Evolutionary conservation across 2,113 vertebrate species (phyloP).

Genomic region (Rhegmatorhina hoffmannsi): DNA sequence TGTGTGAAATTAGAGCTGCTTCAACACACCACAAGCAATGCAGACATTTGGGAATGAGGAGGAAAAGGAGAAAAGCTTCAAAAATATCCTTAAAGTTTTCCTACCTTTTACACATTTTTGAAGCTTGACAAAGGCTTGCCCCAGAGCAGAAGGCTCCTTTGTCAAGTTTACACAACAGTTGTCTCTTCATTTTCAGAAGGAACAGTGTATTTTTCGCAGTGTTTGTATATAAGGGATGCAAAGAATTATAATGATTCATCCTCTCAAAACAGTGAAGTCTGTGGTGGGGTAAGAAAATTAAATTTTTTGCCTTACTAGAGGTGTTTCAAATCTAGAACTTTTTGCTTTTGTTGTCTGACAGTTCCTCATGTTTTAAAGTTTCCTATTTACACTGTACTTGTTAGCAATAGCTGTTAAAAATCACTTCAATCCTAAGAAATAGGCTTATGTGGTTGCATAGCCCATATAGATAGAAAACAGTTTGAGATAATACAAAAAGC

Average conservation of each 20-base stretch:
- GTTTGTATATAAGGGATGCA: background rate
- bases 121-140: background rate
- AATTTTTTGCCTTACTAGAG: background rate
- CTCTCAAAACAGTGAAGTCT: background rate
- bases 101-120: background rate
- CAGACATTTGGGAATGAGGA: background rate
- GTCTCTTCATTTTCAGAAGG: background rate
- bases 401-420: background rate
- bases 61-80: background rate
- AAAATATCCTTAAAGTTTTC: background rate
- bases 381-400: background rate
- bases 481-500: background rate
- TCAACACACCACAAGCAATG: background rate
- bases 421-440: background rate
- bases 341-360: background rate
- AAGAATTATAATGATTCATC: background rate
- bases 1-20: background rate
- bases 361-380: background rate
- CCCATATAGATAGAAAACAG: background rate
- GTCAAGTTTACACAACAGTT: background rate
- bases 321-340: background rate
- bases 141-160: background rate
- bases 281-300: background rate
- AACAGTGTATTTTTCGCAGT: background rate
- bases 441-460: background rate